Conservation (phyloP, 2,888 invertebrate species). For the Eristalinus sepulchralis region DNA sequence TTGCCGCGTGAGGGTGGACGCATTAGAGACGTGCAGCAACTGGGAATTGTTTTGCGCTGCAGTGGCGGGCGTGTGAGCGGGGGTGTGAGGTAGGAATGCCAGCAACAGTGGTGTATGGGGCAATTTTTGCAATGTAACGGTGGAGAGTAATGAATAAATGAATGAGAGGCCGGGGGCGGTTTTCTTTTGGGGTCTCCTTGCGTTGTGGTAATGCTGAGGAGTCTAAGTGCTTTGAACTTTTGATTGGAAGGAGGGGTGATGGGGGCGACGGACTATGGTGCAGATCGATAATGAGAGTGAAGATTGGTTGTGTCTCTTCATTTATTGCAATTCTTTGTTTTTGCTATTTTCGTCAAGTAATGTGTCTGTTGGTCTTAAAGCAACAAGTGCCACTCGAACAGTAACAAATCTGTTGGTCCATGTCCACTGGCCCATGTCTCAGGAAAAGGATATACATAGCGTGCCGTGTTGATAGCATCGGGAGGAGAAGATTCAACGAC, state of each 20-base stretch:
- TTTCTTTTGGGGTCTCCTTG: too few relatives aligned
- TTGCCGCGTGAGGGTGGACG: conserved; percentile 3
- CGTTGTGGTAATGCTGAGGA: not conserved
- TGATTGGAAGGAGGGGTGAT: not conserved
- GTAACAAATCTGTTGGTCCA: too few relatives aligned
- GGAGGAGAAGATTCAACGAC: too few relatives aligned
- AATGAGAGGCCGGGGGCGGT: conserved; percentile 1
- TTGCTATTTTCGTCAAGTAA: too few relatives aligned
- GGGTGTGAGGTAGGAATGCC: not conserved
- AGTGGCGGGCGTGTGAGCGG: not conserved
- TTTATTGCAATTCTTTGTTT: too few relatives aligned
- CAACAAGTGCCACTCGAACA: too few relatives aligned
- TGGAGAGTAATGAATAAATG: conserved; percentile 42
- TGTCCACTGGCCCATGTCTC: too few relatives aligned
- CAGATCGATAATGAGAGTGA: not conserved
- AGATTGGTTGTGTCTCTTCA: not conserved
- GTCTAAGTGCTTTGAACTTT: not conserved
- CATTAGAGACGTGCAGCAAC: conserved; percentile 34
- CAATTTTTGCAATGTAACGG: not conserved
- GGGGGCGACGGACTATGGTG: not conserved
- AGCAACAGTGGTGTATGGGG: not conserved
- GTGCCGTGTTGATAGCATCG: too few relatives aligned
- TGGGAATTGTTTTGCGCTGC: conserved; percentile 27
- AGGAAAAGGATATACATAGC: too few relatives aligned
- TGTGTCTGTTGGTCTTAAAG: too few relatives aligned